These are phyloP conservation scores for Caenorhabditis uteleia DNA, from an alignment of 2,888 invertebrate species.

Conservation along the genomic window DNA sequence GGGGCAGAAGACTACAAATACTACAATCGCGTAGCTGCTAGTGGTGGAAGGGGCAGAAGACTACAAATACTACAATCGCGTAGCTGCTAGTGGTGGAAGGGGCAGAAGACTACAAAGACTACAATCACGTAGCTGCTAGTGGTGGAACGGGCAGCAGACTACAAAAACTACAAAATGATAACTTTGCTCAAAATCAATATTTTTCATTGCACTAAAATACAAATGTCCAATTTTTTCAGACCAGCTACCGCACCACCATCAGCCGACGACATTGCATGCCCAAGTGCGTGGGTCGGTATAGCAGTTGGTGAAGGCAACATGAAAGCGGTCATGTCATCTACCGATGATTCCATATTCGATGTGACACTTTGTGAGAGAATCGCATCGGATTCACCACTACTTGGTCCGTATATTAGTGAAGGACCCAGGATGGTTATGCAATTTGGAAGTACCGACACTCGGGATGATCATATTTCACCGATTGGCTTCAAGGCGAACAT, in stretches of 20 bases:
- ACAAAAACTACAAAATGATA: no score
- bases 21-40: no score
- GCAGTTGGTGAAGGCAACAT: slow-evolving; percentile 57
- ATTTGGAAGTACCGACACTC: slow-evolving; percentile 69
- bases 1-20: no score
- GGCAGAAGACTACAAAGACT: no score
- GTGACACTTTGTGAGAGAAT: slow-evolving; percentile 60
- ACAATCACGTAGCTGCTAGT: no score
- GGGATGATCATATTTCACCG: slow-evolving; percentile 44
- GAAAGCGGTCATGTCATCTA: slow-evolving; percentile 49
- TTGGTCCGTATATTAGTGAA: slow-evolving; percentile 59
- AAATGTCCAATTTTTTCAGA: slow-evolving; percentile 6
- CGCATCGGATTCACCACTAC: slow-evolving; percentile 26
- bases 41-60: no score
- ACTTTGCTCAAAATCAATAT: neutral
- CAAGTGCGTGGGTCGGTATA: slow-evolving; percentile 60
- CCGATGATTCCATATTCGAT: slow-evolving; percentile 65
- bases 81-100: no score
- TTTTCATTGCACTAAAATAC: neutral
- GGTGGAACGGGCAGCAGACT: no score
- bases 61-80: no score
- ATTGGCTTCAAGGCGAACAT: slow-evolving; percentile 71
- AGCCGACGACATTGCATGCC: slow-evolving; percentile 52
- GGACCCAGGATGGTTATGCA: slow-evolving; percentile 70
- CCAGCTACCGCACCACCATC: slow-evolving; percentile 23